Percentiles rank a stretch among this genome's conserved stretches.
These are phyloP conservation scores for Anguilla japonica DNA, from an alignment of 2,113 vertebrate genomes.

Conservation along the genomic window DNA sequence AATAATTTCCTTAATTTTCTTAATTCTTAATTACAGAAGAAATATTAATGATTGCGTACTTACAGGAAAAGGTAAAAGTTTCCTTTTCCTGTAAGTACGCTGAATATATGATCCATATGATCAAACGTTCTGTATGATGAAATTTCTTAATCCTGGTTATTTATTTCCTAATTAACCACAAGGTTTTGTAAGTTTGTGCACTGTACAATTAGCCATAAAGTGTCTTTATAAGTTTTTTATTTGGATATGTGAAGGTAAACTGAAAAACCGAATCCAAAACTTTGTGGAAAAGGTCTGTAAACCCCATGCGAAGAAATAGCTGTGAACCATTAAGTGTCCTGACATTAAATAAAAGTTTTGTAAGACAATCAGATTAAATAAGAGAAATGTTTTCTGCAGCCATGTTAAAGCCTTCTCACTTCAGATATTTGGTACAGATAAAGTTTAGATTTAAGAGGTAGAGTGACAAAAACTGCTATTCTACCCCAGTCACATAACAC, in stretches of 20 bases:
- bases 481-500: too few species aligned
- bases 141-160: neutral
- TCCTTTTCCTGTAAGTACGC: neutral
- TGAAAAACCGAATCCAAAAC: neutral
- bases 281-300: too few species aligned
- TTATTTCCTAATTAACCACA: neutral
- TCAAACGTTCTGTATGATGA: neutral
- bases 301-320: neutral
- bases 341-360: neutral
- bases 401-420: neutral
- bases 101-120: neutral
- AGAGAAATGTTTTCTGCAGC: neutral
- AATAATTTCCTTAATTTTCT: neutral
- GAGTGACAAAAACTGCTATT: neutral
- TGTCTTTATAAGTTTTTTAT: neutral
- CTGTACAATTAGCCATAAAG: too few species aligned
- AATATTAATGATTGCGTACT: neutral
- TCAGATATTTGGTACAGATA: neutral
- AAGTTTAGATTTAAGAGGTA: neutral
- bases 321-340: neutral
- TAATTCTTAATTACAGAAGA: neutral
- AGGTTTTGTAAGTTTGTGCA: too few species aligned
- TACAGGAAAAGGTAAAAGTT: too few species aligned
- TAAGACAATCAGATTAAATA: neutral
- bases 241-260: neutral